Evolutionary conservation across 2,113 vertebrate species (phyloP).

Genomic region (Nicator chloris): DNA sequence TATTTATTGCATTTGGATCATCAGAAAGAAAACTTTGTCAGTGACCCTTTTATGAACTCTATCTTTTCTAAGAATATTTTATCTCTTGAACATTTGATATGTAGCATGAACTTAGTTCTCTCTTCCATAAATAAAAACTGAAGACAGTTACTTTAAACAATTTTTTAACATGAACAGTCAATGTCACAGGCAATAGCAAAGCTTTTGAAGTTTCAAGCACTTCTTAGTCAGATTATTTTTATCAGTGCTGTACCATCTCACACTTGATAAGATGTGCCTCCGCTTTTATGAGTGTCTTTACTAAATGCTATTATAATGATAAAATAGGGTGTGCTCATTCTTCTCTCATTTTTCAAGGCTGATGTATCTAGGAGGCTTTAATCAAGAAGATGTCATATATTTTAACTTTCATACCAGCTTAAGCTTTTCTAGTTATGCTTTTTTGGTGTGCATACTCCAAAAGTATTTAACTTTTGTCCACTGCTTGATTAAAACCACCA

Average conservation of each 20-base stretch:
- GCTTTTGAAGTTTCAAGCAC: conserved; percentile 50
- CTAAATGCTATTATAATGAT: conserved; percentile 19
- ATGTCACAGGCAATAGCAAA: not conserved
- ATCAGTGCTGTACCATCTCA: conserved; percentile 19
- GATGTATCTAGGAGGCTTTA: conserved; percentile 13
- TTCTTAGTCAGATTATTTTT: conserved; percentile 56
- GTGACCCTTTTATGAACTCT: conserved; percentile 33
- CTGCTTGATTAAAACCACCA: not conserved
- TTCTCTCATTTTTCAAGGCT: not conserved
- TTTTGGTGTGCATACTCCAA: not conserved
- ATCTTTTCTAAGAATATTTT: conserved; percentile 20
- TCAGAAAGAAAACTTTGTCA: conserved; percentile 15
- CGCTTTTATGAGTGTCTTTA: conserved; percentile 2
- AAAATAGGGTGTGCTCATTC: conserved; percentile 27
- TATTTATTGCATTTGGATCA: not conserved
- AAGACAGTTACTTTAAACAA: conserved; percentile 45
- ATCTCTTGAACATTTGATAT: not conserved
- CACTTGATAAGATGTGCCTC: conserved; percentile 21
- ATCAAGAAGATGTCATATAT: not conserved
- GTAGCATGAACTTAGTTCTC: conserved; percentile 1
- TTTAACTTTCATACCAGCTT: not conserved
- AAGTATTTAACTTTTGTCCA: not conserved
- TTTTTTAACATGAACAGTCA: conserved; percentile 41
- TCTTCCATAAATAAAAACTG: conserved; percentile 49
- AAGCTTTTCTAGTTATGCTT: not conserved